Percentiles rank a stretch among this genome's conserved stretches.
Evolutionary conservation across 2,888 invertebrate species (phyloP).

Genomic region (Ormia ochracea): DNA sequence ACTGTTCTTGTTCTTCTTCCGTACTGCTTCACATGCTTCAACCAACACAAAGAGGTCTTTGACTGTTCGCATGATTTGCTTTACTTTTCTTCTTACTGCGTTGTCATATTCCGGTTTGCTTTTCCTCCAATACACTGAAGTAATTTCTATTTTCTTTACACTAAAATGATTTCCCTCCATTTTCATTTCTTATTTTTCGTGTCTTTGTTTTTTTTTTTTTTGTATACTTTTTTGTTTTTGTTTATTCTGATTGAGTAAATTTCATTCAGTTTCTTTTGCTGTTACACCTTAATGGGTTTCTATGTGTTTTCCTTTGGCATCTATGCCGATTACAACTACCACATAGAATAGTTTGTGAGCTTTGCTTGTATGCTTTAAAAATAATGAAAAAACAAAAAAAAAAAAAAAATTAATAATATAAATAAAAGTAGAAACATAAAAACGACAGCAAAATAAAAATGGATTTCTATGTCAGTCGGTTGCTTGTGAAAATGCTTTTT

Average conservation of each 20-base stretch:
- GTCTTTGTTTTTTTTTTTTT: no score
- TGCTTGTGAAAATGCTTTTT: slow-evolving; percentile 2
- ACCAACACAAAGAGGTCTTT: no score
- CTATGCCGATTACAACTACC: slow-evolving; percentile 7
- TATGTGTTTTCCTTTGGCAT: slow-evolving; percentile 18
- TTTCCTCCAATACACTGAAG: no score
- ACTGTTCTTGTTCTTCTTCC: no score
- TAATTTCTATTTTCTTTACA: not conserved
- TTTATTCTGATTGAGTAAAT: slow-evolving; percentile 19
- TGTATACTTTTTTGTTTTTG: not conserved
- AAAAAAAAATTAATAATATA: no score
- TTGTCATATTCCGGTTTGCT: no score
- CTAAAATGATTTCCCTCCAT: slow-evolving; percentile 17
- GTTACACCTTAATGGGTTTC: not conserved
- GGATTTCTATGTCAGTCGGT: slow-evolving; percentile 63
- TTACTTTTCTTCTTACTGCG: no score
- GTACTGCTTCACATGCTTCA: no score
- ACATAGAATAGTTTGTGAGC: slow-evolving; percentile 4
- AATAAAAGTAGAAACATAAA: no score
- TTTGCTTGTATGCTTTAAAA: slow-evolving; percentile 4
- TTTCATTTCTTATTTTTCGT: no score
- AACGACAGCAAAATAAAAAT: slow-evolving; percentile 47
- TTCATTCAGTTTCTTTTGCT: not conserved
- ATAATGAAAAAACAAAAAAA: not conserved
- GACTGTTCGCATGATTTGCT: no score